Percentiles rank a stretch among this genome's conserved stretches.
Evolutionary conservation across 2,888 invertebrate genomes (phyloP).

Genomic region (Thymelicus lineola): DNA sequence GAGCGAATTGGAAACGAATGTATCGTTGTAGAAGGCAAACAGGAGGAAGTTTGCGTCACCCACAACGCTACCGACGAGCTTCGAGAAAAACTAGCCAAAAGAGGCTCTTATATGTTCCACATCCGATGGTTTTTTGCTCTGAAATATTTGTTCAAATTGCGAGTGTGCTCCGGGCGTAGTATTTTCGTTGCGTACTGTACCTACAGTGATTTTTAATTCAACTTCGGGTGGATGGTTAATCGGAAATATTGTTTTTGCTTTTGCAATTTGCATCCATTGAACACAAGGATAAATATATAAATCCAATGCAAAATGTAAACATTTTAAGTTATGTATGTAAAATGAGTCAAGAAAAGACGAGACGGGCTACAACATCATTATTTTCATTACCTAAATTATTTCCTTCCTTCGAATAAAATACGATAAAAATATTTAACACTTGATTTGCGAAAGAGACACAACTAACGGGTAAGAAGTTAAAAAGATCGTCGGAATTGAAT

Average conservation of each 20-base stretch:
- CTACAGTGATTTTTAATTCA: background rate
- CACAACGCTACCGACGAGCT: constrained; percentile 8
- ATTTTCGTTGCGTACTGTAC: background rate
- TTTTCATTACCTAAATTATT: no score
- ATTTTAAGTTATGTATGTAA: no score
- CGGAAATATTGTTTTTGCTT: background rate
- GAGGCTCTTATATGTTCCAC: constrained; percentile 3
- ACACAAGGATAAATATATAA: no score
- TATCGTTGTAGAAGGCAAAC: constrained; percentile 43
- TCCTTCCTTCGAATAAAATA: no score
- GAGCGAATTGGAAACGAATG: constrained; percentile 55
- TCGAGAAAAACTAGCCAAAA: constrained; percentile 10
- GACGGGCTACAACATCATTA: no score
- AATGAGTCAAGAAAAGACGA: no score
- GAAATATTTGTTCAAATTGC: constrained; percentile 10
- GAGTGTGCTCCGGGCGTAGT: background rate
- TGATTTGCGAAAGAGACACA: no score
- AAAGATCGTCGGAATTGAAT: no score
- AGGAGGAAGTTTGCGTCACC: constrained; percentile 10
- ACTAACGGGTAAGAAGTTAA: no score
- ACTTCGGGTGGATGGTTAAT: background rate
- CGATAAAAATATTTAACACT: no score
- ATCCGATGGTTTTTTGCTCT: constrained; percentile 8
- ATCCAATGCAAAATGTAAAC: no score
- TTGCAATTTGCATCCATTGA: no score